Percentiles rank a stretch among this genome's conserved stretches.
These are phyloP conservation scores for Anser cygnoides DNA, from an alignment of 2,113 vertebrate genomes.

Conservation along the genomic window DNA sequence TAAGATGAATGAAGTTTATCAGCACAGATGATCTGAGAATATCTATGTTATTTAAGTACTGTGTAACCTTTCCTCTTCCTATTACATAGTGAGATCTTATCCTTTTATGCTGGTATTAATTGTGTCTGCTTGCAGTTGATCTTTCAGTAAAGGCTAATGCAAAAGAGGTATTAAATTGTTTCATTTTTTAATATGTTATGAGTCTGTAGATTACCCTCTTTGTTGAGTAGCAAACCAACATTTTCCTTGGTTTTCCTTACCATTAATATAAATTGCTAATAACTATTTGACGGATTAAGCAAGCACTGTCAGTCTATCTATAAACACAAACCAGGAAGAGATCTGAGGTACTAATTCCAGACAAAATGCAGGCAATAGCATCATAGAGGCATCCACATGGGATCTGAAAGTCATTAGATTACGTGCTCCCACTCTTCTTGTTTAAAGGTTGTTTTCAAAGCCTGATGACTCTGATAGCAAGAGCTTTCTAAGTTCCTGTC, in stretches of 20 bases:
- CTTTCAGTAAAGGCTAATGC: not conserved
- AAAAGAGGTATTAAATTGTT: not conserved
- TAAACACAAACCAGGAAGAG: not conserved
- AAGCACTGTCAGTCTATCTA: not conserved
- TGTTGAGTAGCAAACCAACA: not conserved
- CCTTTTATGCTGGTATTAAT: not conserved
- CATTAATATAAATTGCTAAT: not conserved
- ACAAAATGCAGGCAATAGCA: not conserved
- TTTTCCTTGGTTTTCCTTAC: not conserved
- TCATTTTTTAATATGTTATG: not conserved
- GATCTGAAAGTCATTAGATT: not conserved
- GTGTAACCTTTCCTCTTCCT: slow-evolving; percentile 28
- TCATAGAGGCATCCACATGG: not conserved
- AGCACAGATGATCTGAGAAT: slow-evolving; percentile 16
- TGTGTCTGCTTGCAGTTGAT: not conserved
- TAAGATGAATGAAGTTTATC: slow-evolving; percentile 38
- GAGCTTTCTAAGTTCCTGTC: not conserved
- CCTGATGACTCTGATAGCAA: not conserved
- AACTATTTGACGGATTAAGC: not conserved
- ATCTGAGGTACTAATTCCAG: not conserved
- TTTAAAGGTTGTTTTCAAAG: not conserved
- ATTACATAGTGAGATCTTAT: not conserved
- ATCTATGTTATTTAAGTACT: slow-evolving; percentile 20
- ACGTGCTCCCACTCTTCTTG: not conserved
- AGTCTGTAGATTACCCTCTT: not conserved